Conservation (phyloP, 2,113 vertebrate genomes). For the Capricornis sumatraensis region DNA sequence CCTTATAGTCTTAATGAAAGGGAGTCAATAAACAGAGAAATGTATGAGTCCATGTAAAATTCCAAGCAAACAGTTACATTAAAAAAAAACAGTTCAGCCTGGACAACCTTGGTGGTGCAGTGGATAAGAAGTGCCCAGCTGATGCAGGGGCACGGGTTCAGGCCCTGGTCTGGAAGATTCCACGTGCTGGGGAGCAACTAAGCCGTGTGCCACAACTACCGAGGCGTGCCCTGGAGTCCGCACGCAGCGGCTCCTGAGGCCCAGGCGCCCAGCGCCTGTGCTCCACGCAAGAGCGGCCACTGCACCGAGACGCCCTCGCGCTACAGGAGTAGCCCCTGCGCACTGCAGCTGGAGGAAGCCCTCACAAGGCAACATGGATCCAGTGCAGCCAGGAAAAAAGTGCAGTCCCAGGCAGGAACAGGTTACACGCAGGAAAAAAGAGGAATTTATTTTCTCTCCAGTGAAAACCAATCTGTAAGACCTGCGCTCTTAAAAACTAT, state of each 20-base stretch:
- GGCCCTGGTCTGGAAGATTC: neutral
- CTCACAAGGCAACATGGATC: neutral
- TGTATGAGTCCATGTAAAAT: neutral
- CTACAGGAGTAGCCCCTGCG: neutral
- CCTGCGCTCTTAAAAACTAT: neutral
- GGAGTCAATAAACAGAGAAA: neutral
- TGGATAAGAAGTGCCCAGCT: neutral
- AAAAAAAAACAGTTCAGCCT: neutral
- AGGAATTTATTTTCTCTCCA: neutral
- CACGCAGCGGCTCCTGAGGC: neutral
- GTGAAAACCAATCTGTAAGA: neutral
- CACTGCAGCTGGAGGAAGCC: neutral
- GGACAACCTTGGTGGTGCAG: neutral
- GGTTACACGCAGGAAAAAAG: neutral
- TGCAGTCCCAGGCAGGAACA: neutral
- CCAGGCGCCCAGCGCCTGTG: rapidly evolving
- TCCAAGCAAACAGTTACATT: neutral
- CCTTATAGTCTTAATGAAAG: neutral
- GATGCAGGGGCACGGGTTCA: neutral
- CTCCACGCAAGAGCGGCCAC: rapidly evolving
- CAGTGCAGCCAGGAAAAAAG: neutral
- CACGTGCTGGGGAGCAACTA: neutral
- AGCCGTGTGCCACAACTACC: rapidly evolving
- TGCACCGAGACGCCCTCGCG: rapidly evolving
- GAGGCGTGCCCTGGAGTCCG: neutral